A percentile compares a stretch with the other conserved stretches of the same genome.
Conservation (phyloP, 2,797 vertebrate genomes). For the Pygocentrus nattereri region DNA sequence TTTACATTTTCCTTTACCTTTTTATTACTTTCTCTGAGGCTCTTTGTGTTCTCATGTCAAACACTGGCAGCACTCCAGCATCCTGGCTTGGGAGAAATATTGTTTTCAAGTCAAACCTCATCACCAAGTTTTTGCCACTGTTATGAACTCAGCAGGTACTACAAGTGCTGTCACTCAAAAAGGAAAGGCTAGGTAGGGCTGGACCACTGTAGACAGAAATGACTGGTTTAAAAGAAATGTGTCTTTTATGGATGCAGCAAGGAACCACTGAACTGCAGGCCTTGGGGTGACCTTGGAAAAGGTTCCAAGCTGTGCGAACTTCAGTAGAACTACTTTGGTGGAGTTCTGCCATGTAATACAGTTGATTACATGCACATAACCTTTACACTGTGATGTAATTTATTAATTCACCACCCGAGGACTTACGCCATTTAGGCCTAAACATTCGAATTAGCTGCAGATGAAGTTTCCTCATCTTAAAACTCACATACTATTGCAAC, state of each 20-base stretch:
- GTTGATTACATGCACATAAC: background rate
- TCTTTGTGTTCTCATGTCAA: background rate
- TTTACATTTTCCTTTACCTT: background rate
- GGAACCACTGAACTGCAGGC: background rate
- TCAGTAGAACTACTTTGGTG: background rate
- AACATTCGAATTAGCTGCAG: background rate
- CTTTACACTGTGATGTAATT: conserved; percentile 3
- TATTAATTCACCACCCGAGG: background rate
- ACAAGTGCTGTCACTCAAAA: background rate
- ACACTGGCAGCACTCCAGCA: background rate
- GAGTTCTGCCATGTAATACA: background rate
- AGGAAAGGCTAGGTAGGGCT: background rate
- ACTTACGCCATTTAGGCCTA: background rate
- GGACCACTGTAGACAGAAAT: background rate
- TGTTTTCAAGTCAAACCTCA: conserved; percentile 27
- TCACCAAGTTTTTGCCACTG: background rate
- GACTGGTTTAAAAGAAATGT: background rate
- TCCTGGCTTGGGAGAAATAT: background rate
- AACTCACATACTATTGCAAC: background rate
- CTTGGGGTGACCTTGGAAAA: background rate
- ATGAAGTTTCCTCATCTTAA: background rate
- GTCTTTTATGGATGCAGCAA: conserved; percentile 17
- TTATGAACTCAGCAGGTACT: conserved; percentile 29
- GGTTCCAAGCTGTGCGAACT: background rate
- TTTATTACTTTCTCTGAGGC: background rate